Percentiles rank a stretch among this genome's conserved stretches.
These are phyloP conservation scores for Tricholauxania praeusta DNA, from an alignment of 2,888 invertebrate species.

Conservation along the genomic window DNA sequence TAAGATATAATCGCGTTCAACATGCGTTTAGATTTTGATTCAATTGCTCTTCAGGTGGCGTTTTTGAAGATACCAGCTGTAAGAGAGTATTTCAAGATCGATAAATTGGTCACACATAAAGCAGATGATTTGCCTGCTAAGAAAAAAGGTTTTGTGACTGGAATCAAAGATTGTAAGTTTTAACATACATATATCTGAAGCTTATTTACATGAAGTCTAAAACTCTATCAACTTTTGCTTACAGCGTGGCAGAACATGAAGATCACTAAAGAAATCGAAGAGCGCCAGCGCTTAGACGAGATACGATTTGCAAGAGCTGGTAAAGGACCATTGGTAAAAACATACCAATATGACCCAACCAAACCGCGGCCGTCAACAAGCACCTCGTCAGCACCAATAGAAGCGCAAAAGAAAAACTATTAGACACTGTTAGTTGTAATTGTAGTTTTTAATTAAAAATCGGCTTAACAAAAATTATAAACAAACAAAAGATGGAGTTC, in stretches of 20 bases:
- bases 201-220: neutral
- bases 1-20: constrained; percentile 40
- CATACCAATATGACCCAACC: constrained; percentile 87
- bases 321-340: constrained; percentile 87
- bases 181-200: neutral
- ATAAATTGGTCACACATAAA: constrained; percentile 71
- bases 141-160: constrained; percentile 82
- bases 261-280: constrained; percentile 80
- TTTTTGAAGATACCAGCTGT: constrained; percentile 81
- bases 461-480: constrained; percentile 37
- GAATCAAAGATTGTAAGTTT: constrained; percentile 82
- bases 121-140: constrained; percentile 74
- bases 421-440: constrained; percentile 4
- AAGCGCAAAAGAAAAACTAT: constrained; percentile 47
- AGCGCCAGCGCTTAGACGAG: constrained; percentile 81
- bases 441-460: constrained; percentile 30
- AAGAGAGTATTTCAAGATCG: constrained; percentile 82
- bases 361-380: constrained; percentile 68
- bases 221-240: constrained; percentile 42
- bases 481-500: constrained; percentile 10
- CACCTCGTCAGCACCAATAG: constrained; percentile 60
- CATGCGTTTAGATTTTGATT: neutral
- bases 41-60: constrained; percentile 69
- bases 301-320: constrained; percentile 87
- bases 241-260: constrained; percentile 86